These are phyloP conservation scores for Aurelia coerulea DNA, from an alignment of 30 jellyfish, hydroid and myxozoan species.

Conservation along the genomic window DNA sequence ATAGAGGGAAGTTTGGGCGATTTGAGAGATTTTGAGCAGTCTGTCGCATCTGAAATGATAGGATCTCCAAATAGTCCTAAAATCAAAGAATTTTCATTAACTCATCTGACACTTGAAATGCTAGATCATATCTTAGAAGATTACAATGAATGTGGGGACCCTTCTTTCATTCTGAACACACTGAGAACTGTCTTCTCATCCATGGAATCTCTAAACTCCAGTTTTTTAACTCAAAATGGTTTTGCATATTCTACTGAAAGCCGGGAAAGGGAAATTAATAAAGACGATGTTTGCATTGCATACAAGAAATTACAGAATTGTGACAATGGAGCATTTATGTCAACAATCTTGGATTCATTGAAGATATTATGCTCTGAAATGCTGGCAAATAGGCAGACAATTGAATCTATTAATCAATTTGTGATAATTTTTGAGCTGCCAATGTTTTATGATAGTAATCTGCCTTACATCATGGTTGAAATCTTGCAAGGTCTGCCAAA, in stretches of 20 bases:
- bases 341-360: conserved; percentile 47
- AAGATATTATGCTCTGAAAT: conserved; percentile 41
- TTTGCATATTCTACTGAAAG: background rate
- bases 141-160: conserved; percentile 80
- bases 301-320: conserved; percentile 19
- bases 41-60: conserved; percentile 52
- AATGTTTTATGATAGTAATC: conserved; percentile 18
- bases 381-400: background rate
- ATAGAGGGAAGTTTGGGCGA: conserved; percentile 48
- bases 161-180: conserved; percentile 79
- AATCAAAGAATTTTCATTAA: conserved; percentile 72
- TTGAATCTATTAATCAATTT: conserved; percentile 29
- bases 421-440: conserved; percentile 52
- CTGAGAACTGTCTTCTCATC: conserved; percentile 95
- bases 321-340: conserved; percentile 25
- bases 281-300: conserved; percentile 7
- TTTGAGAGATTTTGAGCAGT: conserved; percentile 62
- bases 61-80: background rate
- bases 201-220: conserved; percentile 54
- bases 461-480: conserved; percentile 29
- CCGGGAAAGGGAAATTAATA: conserved; percentile 4
- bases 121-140: conserved; percentile 64
- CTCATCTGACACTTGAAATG: conserved; percentile 90
- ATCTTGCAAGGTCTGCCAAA: conserved; percentile 23
- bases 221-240: conserved; percentile 57